Conservation (phyloP, 2,113 vertebrate genomes). For the Cyanocitta stelleri region DNA sequence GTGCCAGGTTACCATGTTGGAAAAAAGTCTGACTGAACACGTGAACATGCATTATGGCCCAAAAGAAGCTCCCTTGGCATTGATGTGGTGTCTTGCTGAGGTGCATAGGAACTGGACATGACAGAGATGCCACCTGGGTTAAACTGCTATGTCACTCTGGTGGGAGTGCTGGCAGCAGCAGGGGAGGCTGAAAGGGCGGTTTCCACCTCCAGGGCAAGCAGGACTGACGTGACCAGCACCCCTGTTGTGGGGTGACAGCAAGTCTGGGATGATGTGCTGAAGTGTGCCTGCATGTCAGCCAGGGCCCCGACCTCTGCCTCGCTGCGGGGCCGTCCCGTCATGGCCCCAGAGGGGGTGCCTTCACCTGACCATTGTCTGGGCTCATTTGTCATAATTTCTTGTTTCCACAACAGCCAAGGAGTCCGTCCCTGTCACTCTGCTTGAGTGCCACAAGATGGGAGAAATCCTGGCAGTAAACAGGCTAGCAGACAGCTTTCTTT, state of each 20-base stretch:
- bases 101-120: not conserved
- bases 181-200: not conserved
- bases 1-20: not conserved
- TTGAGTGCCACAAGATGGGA: not conserved
- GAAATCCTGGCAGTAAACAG: not conserved
- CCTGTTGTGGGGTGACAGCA: not conserved
- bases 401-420: not conserved
- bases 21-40: not conserved
- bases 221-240: not conserved
- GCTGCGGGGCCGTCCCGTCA: not conserved
- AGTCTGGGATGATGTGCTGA: rapidly evolving
- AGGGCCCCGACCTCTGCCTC: not conserved
- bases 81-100: not conserved
- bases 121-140: not conserved
- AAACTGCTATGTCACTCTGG: not conserved
- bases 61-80: not conserved
- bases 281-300: not conserved
- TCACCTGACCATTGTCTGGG: slow-evolving; percentile 26
- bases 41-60: not conserved
- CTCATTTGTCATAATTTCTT: slow-evolving; percentile 13
- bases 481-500: not conserved
- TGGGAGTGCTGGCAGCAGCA: not conserved
- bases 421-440: not conserved
- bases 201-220: not conserved
- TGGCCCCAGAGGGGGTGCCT: not conserved